A percentile compares a stretch with the other conserved stretches of the same genome.
phyloP scores from a whole-genome alignment of 2,888 invertebrate genomes.

The Acanthosepion lycidas region DNA sequence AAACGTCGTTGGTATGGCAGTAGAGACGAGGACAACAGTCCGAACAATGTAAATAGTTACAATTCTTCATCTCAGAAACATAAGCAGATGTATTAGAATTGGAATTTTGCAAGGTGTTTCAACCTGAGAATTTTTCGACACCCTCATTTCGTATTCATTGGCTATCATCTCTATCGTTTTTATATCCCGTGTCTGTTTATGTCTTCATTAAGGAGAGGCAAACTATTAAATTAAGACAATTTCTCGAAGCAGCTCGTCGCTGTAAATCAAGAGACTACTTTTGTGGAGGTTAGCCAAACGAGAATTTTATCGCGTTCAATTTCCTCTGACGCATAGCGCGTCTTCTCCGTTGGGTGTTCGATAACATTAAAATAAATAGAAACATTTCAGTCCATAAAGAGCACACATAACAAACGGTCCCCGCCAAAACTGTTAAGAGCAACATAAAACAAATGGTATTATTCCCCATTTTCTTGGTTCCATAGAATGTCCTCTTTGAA shows the following conservation, averaged over 20 bases:
- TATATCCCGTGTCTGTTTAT: background rate
- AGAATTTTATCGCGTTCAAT: background rate
- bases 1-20: too few species aligned
- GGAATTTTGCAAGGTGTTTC: too few species aligned
- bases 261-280: background rate
- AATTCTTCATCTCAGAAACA: too few species aligned
- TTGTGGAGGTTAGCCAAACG: background rate
- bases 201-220: background rate
- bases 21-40: too few species aligned
- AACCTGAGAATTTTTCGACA: too few species aligned
- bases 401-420: background rate
- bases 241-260: background rate
- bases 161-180: too few species aligned
- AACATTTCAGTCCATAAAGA: background rate
- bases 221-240: background rate
- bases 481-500: too few species aligned
- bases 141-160: too few species aligned
- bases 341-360: background rate
- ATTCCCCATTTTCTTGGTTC: background rate
- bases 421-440: background rate
- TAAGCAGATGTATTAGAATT: too few species aligned
- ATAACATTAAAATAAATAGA: background rate
- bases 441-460: background rate
- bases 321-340: background rate
- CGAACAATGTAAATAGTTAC: too few species aligned